Conservation (phyloP, 2,113 vertebrate species). For the Puntigrus tetrazona region DNA sequence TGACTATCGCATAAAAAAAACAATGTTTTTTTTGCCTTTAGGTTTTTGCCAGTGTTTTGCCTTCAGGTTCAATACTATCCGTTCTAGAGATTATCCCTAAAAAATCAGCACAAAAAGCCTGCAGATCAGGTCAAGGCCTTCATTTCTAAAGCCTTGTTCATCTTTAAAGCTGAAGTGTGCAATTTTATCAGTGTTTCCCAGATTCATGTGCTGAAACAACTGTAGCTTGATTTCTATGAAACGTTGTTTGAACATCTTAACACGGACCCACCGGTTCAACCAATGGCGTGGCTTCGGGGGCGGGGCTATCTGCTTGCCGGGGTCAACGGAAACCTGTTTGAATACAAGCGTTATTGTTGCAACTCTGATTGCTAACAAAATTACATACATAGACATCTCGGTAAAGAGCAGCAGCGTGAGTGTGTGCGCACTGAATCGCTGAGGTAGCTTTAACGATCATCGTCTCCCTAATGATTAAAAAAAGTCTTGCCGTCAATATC, state of each 20-base stretch:
- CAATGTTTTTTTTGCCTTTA: neutral
- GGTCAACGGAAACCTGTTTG: neutral
- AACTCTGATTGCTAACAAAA: neutral
- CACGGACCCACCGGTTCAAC: neutral
- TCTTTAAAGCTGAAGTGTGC: neutral
- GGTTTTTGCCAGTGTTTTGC: neutral
- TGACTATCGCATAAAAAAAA: neutral
- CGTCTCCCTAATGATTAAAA: constrained; percentile 73
- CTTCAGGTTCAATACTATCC: neutral
- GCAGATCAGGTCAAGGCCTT: neutral
- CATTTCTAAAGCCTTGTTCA: neutral
- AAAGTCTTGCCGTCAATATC: constrained; percentile 74
- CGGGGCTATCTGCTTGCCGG: neutral
- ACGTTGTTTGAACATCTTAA: neutral
- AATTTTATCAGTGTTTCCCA: neutral
- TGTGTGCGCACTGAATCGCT: constrained; percentile 63
- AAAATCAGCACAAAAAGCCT: neutral
- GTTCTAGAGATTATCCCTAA: neutral
- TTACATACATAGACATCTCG: neutral
- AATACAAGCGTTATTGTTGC: neutral
- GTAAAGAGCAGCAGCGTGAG: neutral
- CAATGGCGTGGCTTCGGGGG: neutral
- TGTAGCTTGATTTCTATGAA: neutral
- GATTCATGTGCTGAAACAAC: neutral
- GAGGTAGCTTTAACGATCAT: constrained; percentile 74